Evolutionary conservation across 2,113 vertebrate species (phyloP), one percentile per base, ranked within the genome.

Genomic region (Lipophrys pholis): DNA sequence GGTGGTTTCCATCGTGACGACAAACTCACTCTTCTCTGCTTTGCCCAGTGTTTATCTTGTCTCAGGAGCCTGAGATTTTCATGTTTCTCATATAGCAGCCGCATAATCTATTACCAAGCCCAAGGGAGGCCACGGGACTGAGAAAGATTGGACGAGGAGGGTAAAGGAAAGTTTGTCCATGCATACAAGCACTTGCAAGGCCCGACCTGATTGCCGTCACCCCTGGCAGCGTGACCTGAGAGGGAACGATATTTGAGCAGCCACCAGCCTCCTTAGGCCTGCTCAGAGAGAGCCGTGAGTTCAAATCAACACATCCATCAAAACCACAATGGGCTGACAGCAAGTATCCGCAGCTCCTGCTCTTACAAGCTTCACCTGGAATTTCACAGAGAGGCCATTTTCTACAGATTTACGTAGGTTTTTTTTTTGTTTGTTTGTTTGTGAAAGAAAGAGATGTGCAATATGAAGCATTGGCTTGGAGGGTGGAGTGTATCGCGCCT

Each of bases 241-340:
- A 4, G 73, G 14, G 11, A 63, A 3, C 8, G 43, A 80, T 76
- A 70, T 52, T 30, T 30, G 53, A 54, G 70, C 49, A 57, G 48
- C 67, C 69, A 64, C 70, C 36, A 11, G 56, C 14, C 40, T 70
- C 58, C 51, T 63, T 30, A 7, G 48, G 52, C 61, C 11, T 35
- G 62, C 52, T 41, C 3, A n/a, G 60, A 76, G 15, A 52, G 54
- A 60, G 42, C 10, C 6, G 5, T 1, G 58, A 43, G 55, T 58
- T 81, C 54, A 81, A 73, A 88, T 73, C 74, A 82, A 89, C 56
- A 76, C 68, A 69, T 80, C 87, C 76, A 63, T 87, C 85, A 86
- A 71, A 75, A 38, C 8, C 63, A 68, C 48, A 3, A 64, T 61
- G 54, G 56, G 50, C 66, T 71, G 77, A 75, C 71, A 42, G 66